Evolutionary conservation across 2,113 vertebrate genomes (phyloP), one percentile per base, ranked within the genome.

Genomic region (Butorides virescens): DNA sequence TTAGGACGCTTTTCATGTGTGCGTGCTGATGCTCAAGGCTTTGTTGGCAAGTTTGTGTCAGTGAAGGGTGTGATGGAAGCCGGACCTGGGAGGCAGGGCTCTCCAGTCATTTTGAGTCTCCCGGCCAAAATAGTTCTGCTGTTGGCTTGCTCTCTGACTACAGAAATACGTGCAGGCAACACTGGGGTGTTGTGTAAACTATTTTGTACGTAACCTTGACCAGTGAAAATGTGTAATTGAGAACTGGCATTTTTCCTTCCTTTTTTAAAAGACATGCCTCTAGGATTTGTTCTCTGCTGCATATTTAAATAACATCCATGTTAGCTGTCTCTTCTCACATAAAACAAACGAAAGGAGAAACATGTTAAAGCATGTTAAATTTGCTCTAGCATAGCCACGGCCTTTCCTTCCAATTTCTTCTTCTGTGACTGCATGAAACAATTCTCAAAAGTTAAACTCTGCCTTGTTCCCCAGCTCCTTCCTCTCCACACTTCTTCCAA

Each of bases 221-320:
- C 95, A 90, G 78, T 77, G 81, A 85, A 76, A 96, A 66, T 49
- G 52, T 49, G 79, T 92, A 89, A 95, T 86, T 73, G 74, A 97
- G 68, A 98, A 95, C 68, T 93, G 79, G 46, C 76, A 53, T 75
- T 85, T 91, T 93, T 83, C 67, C 42, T 72, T 89, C 22, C 11
- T 32, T 86, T 83, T 62, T 67, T 27, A 72, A 85, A 91, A 84
- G 90, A 72, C 68, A 21, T 55, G 46, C 91, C 55, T 14, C 44
- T 90, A 86, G 90, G 44, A 86, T 93, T 97, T 96, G 88, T 73
- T 97, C 75, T 96, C 86, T 97, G 84, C 70, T 97, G 96, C 27
- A 10, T 66, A 62, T 93, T 95, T 95, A 82, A 96, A 93, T 95
- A 93, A 76, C 1, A 17, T 78, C 67, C 62, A 68, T 81, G 39